Percentiles rank a stretch among this genome's conserved stretches.
phyloP scores from a whole-genome alignment of 2,113 vertebrate genomes.

The Apistogramma diplotaenia region DNA sequence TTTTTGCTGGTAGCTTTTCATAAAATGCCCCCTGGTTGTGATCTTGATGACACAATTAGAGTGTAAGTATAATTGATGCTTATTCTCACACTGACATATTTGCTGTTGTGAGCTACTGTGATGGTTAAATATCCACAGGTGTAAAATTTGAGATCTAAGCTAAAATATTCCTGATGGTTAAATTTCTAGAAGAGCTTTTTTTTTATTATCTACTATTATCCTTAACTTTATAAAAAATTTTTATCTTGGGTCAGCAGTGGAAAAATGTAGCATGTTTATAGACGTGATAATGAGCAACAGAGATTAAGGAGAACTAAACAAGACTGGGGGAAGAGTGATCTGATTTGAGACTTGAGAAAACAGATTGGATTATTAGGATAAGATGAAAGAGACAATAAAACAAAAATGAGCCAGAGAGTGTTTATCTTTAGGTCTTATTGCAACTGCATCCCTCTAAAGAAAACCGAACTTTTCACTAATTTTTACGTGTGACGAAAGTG shows the following conservation, averaged over 20 bases:
- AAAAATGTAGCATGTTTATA: neutral
- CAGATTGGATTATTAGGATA: neutral
- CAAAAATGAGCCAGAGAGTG: neutral
- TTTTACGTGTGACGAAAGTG: neutral
- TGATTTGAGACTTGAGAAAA: neutral
- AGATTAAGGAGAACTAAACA: neutral
- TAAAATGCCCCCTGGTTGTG: constrained; percentile 22
- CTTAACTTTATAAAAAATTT: neutral
- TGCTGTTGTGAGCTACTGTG: constrained; percentile 56
- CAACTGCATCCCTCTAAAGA: neutral
- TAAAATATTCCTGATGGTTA: neutral
- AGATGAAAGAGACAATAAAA: neutral
- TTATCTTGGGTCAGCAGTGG: neutral
- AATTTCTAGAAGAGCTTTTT: neutral
- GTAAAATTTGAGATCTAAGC: constrained; percentile 52
- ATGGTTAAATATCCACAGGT: constrained; percentile 64
- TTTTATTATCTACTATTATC: neutral
- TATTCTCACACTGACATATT: constrained; percentile 70
- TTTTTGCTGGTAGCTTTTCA: constrained; percentile 19
- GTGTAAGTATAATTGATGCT: constrained; percentile 69
- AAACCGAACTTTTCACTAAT: neutral
- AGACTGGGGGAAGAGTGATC: neutral
- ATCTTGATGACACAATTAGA: constrained; percentile 68
- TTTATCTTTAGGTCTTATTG: neutral
- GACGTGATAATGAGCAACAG: neutral